Percentiles rank a stretch among this genome's conserved stretches.
These are phyloP conservation scores for Sphaerophoria rueppellii DNA, from an alignment of 2,888 invertebrate genomes.

Conservation along the genomic window DNA sequence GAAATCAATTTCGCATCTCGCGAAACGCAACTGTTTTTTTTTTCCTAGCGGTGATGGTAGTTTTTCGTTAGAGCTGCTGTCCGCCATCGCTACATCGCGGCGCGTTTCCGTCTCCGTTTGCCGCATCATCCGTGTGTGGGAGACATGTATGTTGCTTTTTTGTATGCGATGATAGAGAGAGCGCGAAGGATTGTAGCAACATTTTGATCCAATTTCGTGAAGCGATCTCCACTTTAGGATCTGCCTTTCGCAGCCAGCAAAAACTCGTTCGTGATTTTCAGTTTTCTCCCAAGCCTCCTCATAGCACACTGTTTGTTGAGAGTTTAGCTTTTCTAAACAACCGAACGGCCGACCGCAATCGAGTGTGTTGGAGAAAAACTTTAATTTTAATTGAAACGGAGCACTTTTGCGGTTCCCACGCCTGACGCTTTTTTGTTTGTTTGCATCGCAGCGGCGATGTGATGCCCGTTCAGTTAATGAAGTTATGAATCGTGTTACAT, in stretches of 20 bases:
- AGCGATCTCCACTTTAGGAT: slow-evolving; percentile 69
- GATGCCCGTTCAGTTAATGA: slow-evolving; percentile 57
- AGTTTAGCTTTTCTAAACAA: neutral
- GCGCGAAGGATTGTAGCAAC: slow-evolving; percentile 10
- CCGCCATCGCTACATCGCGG: slow-evolving; percentile 29
- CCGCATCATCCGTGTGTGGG: slow-evolving; percentile 49
- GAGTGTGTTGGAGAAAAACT: slow-evolving; percentile 56
- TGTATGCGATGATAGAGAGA: slow-evolving; percentile 29
- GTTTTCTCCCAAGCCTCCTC: slow-evolving; percentile 57
- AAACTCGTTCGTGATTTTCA: slow-evolving; percentile 71
- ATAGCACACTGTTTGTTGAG: slow-evolving; percentile 8
- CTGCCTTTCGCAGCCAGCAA: slow-evolving; percentile 39
- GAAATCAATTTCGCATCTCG: slow-evolving; percentile 70
- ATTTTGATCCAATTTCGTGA: slow-evolving; percentile 71
- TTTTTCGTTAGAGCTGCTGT: slow-evolving; percentile 7
- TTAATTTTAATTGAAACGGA: slow-evolving; percentile 73
- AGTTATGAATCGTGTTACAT: slow-evolving; percentile 69
- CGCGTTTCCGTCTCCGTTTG: slow-evolving; percentile 44
- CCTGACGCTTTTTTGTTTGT: slow-evolving; percentile 41
- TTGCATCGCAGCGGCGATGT: neutral
- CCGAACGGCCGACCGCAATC: neutral
- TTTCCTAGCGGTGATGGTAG: slow-evolving; percentile 22
- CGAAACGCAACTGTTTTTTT: slow-evolving; percentile 58
- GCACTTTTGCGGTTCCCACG: slow-evolving; percentile 73
- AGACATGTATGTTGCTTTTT: slow-evolving; percentile 41